Evolutionary conservation across 2,888 invertebrate species (phyloP), one percentile per base, ranked within the genome.

Genomic region (Litoditis marina): DNA sequence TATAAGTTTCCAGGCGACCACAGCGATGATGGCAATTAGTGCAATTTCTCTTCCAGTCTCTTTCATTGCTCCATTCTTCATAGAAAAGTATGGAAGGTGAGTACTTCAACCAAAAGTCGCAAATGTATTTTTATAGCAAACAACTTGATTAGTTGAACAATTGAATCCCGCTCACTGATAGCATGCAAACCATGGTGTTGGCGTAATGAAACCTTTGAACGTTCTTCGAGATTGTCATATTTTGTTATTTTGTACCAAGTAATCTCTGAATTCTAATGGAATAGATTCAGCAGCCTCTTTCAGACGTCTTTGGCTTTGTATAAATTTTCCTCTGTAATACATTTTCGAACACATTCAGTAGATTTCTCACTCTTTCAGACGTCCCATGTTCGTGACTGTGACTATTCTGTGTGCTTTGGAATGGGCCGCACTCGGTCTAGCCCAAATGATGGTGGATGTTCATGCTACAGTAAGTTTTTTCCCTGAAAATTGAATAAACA

Each of bases 321-420:
- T n/a, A n/a, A n/a, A n/a, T n/a, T n/a, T n/a, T n/a, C n/a, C n/a
- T n/a, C n/a, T n/a, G n/a, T n/a, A n/a, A n/a, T n/a, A n/a, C n/a
- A n/a, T n/a, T n/a, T n/a, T n/a, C n/a, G n/a, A n/a, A n/a, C n/a
- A n/a, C n/a, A n/a, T n/a, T n/a, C n/a, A n/a, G n/a, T 13, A 13
- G 39, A 39, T 39, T 39, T 39, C 13, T 28, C 11, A 16, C 39
- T 2, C n/a, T 34, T 36, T 51, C 46, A 61, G 71, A 50, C 69
- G 78, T 1, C 79, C 80, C 0, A 63, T 80, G 6, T 78, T 78
- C 60, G 68, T 78, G 2, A 44, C 60, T 1, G 63, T 77, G 25
- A 66, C 74, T 0, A 55, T 68, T 47, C 66, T 79, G 1, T 78
- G 77, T 47, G 59, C 70, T 6, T 46, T 74, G 16, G 80, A 80